phyloP scores from a whole-genome alignment of 1,140 invertebrate species.

The Eumeta japonica region DNA sequence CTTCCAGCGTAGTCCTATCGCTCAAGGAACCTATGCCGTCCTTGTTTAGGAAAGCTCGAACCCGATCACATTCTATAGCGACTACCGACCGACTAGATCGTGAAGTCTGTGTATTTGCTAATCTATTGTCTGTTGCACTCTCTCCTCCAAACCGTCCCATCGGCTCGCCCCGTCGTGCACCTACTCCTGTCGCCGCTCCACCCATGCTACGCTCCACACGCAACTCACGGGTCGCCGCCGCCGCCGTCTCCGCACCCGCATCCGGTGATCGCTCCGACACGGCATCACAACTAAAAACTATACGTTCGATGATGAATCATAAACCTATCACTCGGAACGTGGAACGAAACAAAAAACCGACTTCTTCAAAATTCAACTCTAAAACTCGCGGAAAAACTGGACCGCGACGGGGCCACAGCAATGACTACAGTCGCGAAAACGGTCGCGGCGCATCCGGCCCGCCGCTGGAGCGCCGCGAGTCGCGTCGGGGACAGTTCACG shows the following conservation, averaged over 20 bases:
- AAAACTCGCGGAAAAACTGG: conserved; percentile 18
- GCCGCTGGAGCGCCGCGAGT: conserved; percentile 48
- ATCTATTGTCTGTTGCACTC: conserved; percentile 51
- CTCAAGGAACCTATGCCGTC: conserved; percentile 30
- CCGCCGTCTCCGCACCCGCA: conserved; percentile 6
- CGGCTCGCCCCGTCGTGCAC: conserved; percentile 41
- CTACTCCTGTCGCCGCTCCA: conserved; percentile 31
- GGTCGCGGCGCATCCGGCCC: conserved; percentile 40
- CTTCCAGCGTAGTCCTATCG: conserved; percentile 24
- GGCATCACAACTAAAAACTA: conserved; percentile 13
- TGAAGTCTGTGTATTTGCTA: conserved; percentile 45
- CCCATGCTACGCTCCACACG: conserved; percentile 24
- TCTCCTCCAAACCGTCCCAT: conserved; percentile 41
- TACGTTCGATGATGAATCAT: conserved; percentile 6
- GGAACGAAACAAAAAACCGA: conserved; percentile 15
- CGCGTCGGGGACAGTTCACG: conserved; percentile 70
- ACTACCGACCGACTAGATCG: conserved; percentile 30
- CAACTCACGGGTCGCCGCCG: conserved; percentile 15
- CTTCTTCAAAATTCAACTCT: conserved; percentile 20
- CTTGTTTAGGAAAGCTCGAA: conserved; percentile 40
- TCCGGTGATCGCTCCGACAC: too few species aligned
- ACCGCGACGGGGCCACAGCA: conserved; percentile 30
- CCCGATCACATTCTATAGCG: conserved; percentile 29
- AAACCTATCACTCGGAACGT: conserved; percentile 1
- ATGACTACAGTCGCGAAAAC: conserved; percentile 56